phyloP scores from a whole-genome alignment of 2,888 invertebrate species.

The Oxytorus armatus region DNA sequence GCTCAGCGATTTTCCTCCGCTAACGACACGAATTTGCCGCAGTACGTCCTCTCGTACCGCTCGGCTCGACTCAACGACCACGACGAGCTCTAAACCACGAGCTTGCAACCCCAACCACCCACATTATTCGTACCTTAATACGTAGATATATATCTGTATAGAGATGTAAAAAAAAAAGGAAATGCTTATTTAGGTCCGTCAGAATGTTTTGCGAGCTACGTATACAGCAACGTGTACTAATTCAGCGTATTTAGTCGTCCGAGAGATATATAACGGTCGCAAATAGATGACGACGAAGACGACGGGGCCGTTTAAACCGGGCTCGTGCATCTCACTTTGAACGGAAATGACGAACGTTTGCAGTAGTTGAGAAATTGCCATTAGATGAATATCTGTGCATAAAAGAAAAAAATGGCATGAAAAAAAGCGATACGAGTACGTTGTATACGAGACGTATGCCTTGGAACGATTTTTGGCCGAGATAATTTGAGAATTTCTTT shows the following conservation, averaged over 20 bases:
- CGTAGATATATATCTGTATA: constrained; percentile 1
- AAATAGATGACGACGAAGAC: neutral
- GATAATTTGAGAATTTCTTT: neutral
- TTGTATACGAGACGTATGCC: too few relatives aligned
- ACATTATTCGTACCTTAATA: constrained; percentile 36
- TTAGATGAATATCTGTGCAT: too few relatives aligned
- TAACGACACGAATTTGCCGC: constrained; percentile 66
- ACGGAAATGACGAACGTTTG: constrained; percentile 10
- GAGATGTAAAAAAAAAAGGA: constrained; percentile 30
- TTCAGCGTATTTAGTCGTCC: constrained; percentile 32
- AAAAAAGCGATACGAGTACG: neutral
- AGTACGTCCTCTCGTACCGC: constrained; percentile 46
- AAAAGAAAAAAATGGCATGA: neutral
- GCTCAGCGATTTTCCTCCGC: constrained; percentile 65
- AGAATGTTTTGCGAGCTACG: constrained; percentile 35
- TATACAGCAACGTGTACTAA: constrained; percentile 28
- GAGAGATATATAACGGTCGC: neutral
- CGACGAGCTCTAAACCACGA: constrained; percentile 48
- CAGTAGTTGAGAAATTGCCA: too few relatives aligned
- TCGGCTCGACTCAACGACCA: constrained; percentile 57
- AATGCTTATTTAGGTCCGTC: constrained; percentile 38
- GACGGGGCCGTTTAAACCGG: constrained; percentile 4
- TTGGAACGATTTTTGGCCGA: neutral
- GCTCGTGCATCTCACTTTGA: constrained; percentile 24
- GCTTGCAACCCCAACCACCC: constrained; percentile 40